Percentiles rank a stretch among this genome's conserved stretches.
Conservation (phyloP, 2,113 vertebrate genomes). For the Baryphthengus martii region DNA sequence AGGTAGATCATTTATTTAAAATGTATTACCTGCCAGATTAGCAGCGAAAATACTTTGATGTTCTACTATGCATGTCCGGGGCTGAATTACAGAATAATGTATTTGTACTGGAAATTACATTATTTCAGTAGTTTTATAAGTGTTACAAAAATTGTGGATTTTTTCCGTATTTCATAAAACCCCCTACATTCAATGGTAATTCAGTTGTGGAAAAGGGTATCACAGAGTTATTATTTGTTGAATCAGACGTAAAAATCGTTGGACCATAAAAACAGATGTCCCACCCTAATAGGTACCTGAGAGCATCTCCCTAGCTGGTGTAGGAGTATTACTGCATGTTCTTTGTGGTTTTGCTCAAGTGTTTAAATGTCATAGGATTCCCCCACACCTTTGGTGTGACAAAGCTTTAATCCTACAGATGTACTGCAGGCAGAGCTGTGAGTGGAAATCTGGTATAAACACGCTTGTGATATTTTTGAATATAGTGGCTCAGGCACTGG, state of each 20-base stretch:
- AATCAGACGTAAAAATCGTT: background rate
- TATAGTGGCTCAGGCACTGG: background rate
- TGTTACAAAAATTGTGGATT: background rate
- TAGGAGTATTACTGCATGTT: background rate
- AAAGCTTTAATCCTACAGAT: background rate
- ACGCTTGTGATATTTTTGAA: background rate
- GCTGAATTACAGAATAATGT: background rate
- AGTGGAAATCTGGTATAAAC: background rate
- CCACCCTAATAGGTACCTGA: background rate
- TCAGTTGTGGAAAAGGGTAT: background rate
- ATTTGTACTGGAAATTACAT: background rate
- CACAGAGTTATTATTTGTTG: background rate
- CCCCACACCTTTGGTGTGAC: background rate
- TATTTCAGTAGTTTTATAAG: background rate
- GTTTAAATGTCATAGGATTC: background rate
- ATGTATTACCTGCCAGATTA: slow-evolving; percentile 29
- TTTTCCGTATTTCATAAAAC: background rate
- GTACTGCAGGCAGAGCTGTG: background rate
- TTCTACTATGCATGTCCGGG: background rate
- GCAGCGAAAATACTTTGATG: background rate
- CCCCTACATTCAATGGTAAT: background rate
- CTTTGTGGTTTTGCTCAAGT: background rate
- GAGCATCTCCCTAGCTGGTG: background rate
- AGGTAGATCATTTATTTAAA: slow-evolving; percentile 22
- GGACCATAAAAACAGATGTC: background rate